Evolutionary conservation across 2,113 vertebrate genomes (phyloP), one percentile per base, ranked within the genome.

Genomic region (Callipepla squamata): DNA sequence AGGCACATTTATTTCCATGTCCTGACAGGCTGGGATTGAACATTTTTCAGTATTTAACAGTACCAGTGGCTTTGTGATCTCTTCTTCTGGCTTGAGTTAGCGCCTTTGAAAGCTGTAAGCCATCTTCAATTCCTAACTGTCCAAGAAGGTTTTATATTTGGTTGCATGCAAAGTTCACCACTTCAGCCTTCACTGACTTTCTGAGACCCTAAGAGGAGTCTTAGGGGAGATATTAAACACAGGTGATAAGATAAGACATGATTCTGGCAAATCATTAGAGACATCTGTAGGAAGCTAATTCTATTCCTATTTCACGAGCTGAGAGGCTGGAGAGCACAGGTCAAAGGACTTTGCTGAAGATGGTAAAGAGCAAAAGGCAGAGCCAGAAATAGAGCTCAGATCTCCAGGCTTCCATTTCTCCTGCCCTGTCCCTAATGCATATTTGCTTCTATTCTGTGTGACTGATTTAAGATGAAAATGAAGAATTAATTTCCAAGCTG

Each of bases 191-290:
- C 68, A 32, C 21, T 72, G 91, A 78, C 85, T 94, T 94, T 93
- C 85, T 69, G 94, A 85, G 91, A 90, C 80, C 26, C 30, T 78
- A 40, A 22, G 38, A 5, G 59, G 61, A 80, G 51, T 23, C 30
- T 78, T 36, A 30, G 38, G 4, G 59, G 61, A 80, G 51, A 92
- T 80, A 72, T 20, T 90, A 90, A 92, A 91, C 75, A 51, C 76
- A 89, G 91, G 91, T 95, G 90, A 96, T 91, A 85, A 92, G 93
- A 90, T 44, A 91, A 91, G 85, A 85, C 65, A 75, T 28, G 69
- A 90, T 80, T 91, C 79, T 92, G 73, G 82, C 38, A 94, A 85
- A 91, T 91, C 59, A 75, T 78, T 77, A 90, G 75, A 96, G 73
- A 75, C 87, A 87, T 78, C n/a, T 95, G 80, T 45, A 90, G 76